Base-by-base conservation (phyloP, 2,797 vertebrate species). In the Chelon labrosus region DNA sequence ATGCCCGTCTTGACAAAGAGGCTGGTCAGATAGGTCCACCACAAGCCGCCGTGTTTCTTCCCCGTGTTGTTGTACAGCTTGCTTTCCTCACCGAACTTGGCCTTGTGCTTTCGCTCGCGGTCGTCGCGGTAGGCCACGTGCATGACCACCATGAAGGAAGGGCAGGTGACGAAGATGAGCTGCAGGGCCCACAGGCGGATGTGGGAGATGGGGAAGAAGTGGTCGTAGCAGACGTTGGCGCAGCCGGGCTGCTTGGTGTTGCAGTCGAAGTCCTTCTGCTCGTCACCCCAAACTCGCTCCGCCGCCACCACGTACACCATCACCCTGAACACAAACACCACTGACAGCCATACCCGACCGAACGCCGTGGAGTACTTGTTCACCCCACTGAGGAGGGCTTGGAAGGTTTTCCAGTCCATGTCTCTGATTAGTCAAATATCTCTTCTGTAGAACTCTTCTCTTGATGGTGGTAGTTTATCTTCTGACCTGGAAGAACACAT, bases 371-470 rank as follows among this genome's bases (percentile, higher is more conserved):
- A 99, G 85, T 99, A 99, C 62, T 97, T 98, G 90, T 98, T 99
- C 66, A 99, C 97, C 0, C 98, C 97, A 0, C 96, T 99, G 88
- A 99, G 95, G 3, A 99, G 95, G 0, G 73, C 86, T 85, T 99
- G 97, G 50, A 99, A 95, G 0, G 95, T 97, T 88, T 98, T 99
- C 98, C 98, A 99, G 85, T 99, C 98, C 98, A 99, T 99, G 91
- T 77, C 17, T 9, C 69, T 53, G 59, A 65, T 61, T 4, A 16
- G 58, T 90, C 78, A 87, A 51, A 75, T 38, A 25, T 22, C 13
- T 70, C 6, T 38, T 68, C 31, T 27, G 27, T 65, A 62, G 53
- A 70, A 9, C 2, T 65, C 55, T 19, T 77, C 69, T 77, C 50
- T 69, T 46, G 1, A 10, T 60, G 17, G 11, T 59, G 11, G 57